Evolutionary conservation across 2,113 vertebrate species (phyloP).

Genomic region (Pipra filicauda): DNA sequence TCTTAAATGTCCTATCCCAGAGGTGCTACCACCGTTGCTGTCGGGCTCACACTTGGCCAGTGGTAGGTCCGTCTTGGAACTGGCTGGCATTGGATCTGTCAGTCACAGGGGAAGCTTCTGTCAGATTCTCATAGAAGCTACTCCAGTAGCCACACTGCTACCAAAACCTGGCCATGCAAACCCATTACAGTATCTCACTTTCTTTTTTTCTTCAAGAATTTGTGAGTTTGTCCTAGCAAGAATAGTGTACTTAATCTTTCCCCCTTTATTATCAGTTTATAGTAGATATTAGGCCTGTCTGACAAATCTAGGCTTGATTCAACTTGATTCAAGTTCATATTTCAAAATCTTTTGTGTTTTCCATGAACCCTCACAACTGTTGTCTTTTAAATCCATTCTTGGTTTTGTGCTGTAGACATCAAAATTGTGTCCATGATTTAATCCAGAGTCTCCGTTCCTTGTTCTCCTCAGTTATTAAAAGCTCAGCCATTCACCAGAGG

Average conservation of each 20-base stretch:
- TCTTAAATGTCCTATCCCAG: background rate
- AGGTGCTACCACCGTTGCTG: background rate
- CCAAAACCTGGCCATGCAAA: background rate
- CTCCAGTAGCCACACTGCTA: background rate
- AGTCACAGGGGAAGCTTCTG: background rate
- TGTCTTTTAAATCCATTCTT: conserved; percentile 37
- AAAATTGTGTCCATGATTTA: conserved; percentile 35
- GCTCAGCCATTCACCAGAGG: background rate
- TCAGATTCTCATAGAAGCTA: background rate
- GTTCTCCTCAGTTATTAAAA: conserved; percentile 44
- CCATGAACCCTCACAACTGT: background rate
- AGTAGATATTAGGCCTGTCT: background rate
- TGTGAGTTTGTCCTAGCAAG: background rate
- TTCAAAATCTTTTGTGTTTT: conserved; percentile 40
- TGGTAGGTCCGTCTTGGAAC: rapidly evolving
- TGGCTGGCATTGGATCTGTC: background rate
- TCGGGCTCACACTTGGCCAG: background rate
- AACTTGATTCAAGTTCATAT: background rate
- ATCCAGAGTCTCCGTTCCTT: conserved; percentile 14
- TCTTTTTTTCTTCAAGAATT: background rate
- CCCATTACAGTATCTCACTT: background rate
- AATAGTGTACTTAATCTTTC: background rate
- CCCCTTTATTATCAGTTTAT: background rate
- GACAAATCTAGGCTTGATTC: conserved; percentile 22
- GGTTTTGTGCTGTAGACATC: conserved; percentile 16